Percentiles rank a stretch among this genome's conserved stretches.
phyloP scores from a whole-genome alignment of 2,888 invertebrate species.

The Xestia ashworthii region DNA sequence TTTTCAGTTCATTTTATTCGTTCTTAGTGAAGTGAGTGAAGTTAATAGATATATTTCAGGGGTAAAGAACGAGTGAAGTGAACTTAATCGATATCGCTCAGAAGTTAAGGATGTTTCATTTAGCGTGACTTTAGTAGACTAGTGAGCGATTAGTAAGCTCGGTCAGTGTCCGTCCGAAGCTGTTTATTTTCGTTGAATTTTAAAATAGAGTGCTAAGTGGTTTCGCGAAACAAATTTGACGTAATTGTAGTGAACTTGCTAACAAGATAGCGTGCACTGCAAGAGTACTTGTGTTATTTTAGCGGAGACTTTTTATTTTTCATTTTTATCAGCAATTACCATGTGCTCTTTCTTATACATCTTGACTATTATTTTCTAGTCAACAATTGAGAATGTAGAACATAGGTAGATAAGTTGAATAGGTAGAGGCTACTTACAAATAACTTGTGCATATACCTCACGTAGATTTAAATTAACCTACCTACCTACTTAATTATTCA shows the following conservation, averaged over 20 bases:
- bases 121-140: slow-evolving; percentile 71
- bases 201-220: slow-evolving; percentile 42
- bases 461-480: slow-evolving; percentile 9
- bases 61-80: slow-evolving; percentile 51
- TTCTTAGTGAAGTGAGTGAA: slow-evolving; percentile 43
- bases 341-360: not conserved
- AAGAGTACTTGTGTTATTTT: slow-evolving; percentile 19
- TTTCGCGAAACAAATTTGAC: slow-evolving; percentile 47
- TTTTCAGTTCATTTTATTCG: slow-evolving; percentile 65
- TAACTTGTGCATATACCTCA: not conserved
- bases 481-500: slow-evolving; percentile 41
- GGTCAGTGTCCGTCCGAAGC: slow-evolving; percentile 63
- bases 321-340: not conserved
- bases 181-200: slow-evolving; percentile 53
- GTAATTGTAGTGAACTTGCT: slow-evolving; percentile 28
- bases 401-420: not conserved
- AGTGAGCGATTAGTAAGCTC: slow-evolving; percentile 67
- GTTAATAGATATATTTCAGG: slow-evolving; percentile 73
- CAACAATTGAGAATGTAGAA: slow-evolving; percentile 20
- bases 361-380: not conserved
- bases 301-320: not conserved
- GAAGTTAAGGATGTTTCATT: slow-evolving; percentile 73
- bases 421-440: not conserved
- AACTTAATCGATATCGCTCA: slow-evolving; percentile 72
- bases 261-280: slow-evolving; percentile 28